A percentile compares a stretch with the other conserved stretches of the same genome.
These are phyloP conservation scores for Perca flavescens DNA, from an alignment of 2,113 vertebrate genomes.

Conservation along the genomic window DNA sequence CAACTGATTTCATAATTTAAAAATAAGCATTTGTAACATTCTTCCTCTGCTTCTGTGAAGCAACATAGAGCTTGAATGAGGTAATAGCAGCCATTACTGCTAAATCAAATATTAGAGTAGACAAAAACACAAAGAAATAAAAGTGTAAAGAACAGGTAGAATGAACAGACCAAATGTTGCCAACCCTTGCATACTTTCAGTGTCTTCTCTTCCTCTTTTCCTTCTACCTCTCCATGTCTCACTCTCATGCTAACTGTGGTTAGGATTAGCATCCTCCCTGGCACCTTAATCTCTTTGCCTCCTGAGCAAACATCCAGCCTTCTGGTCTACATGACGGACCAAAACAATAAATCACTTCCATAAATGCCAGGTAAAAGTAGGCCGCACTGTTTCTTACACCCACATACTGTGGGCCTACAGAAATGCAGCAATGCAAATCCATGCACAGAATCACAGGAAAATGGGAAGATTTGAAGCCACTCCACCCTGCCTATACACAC, in stretches of 20 bases:
- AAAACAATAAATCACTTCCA: constrained; percentile 58
- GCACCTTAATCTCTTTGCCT: constrained; percentile 20
- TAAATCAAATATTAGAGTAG: background rate
- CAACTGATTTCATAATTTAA: background rate
- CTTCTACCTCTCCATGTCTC: constrained; percentile 13
- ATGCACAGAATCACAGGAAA: background rate
- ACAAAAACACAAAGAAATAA: background rate
- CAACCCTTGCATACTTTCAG: background rate
- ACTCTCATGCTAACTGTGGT: constrained; percentile 17
- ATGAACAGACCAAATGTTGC: background rate
- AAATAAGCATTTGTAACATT: background rate
- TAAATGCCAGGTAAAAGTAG: constrained; percentile 49
- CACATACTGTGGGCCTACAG: constrained; percentile 2
- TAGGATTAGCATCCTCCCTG: constrained; percentile 20
- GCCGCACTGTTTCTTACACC: constrained; percentile 40
- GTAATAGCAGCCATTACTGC: background rate
- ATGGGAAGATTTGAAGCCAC: constrained; percentile 11
- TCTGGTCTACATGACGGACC: constrained; percentile 12
- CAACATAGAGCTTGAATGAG: background rate
- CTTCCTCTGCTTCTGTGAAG: background rate
- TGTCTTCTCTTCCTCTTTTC: background rate
- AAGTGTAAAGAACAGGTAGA: background rate
- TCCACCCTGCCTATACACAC: background rate
- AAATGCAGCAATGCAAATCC: constrained; percentile 35
- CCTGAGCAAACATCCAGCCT: constrained; percentile 17